Evolutionary conservation across 2,888 invertebrate species (phyloP), one percentile per base, ranked within the genome.

Genomic region (Galerucella calmariensis): DNA sequence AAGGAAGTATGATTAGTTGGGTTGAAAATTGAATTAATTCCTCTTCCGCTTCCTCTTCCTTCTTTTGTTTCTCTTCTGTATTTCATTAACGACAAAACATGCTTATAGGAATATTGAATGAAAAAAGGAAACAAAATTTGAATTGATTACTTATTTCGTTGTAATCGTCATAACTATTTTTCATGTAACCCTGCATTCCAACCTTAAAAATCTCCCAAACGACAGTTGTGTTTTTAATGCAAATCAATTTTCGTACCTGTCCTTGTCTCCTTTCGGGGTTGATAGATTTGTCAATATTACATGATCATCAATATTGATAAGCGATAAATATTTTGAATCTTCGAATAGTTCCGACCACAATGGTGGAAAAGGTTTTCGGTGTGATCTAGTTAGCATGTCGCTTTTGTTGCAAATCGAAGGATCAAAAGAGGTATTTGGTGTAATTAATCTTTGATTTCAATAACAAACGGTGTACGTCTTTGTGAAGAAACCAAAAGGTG

Each of bases 281-380:
- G 62, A 82, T 83, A 81, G 82, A 82, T 82, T 82, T 82, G 83
- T 83, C 83, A 82, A 80, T 81, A 82, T 82, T 82, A 82, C 82
- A 69, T 78, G 78, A 79, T 82, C 83, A 81, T 83, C 82, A 83
- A 81, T 81, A 83, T 83, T 83, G 83, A 83, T 78, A 80, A 81
- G 81, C 82, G 83, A 81, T 83, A 83, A 83, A 83, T 83, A 83
- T 83, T 83, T 83, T 83, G 83, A 83, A 81, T 82, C 78, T 80
- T 70, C 74, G 73, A 81, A 79, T 78, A 78, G 76, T 76, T 71
- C 77, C 73, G 69, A 66, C 71, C 65, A 80, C 72, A 73, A 77
- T 75, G 74, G 77, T 63, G 59, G 61, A 51, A 71, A 74, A 70
- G 73, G 78, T 73, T 75, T 74, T 75, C 72, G 63, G 71, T 67